Conservation (phyloP, 2,797 vertebrate species). For the Vireo griseus region DNA sequence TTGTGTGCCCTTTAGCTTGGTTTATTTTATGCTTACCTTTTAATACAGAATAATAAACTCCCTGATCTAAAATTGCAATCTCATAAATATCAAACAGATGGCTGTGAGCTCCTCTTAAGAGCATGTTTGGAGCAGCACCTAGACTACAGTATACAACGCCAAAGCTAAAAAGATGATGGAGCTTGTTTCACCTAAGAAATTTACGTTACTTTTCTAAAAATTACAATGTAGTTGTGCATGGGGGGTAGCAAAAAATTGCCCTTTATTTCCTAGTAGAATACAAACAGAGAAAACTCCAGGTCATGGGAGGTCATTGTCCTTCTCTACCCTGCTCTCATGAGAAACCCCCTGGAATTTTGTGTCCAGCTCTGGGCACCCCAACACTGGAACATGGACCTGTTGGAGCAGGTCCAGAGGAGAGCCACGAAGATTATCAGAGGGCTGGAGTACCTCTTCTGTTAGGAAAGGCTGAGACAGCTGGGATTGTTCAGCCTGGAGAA, state of each 20-base stretch:
- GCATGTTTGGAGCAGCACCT: neutral
- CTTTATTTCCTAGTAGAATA: neutral
- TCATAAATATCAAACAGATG: constrained; percentile 57
- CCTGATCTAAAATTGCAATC: constrained; percentile 42
- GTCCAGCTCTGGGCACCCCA: neutral
- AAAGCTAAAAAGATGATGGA: constrained; percentile 4
- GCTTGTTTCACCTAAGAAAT: neutral
- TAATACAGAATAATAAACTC: constrained; percentile 46
- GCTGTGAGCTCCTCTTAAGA: constrained; percentile 10
- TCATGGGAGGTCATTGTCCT: neutral
- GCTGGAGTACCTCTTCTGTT: neutral
- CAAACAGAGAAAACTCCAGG: neutral
- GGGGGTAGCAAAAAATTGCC: neutral
- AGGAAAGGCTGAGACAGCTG: neutral
- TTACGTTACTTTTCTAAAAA: neutral
- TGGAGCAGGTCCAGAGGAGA: neutral
- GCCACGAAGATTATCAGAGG: too few relatives aligned
- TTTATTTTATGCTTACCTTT: constrained; percentile 48
- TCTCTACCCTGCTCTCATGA: neutral
- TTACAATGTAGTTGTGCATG: neutral
- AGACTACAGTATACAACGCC: neutral
- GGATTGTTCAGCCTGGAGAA: neutral
- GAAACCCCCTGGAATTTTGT: neutral
- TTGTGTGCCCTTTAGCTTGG: constrained; percentile 35
- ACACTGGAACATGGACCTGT: neutral